Conservation (phyloP, 2,113 vertebrate genomes). For the Girardinichthys multiradiatus region DNA sequence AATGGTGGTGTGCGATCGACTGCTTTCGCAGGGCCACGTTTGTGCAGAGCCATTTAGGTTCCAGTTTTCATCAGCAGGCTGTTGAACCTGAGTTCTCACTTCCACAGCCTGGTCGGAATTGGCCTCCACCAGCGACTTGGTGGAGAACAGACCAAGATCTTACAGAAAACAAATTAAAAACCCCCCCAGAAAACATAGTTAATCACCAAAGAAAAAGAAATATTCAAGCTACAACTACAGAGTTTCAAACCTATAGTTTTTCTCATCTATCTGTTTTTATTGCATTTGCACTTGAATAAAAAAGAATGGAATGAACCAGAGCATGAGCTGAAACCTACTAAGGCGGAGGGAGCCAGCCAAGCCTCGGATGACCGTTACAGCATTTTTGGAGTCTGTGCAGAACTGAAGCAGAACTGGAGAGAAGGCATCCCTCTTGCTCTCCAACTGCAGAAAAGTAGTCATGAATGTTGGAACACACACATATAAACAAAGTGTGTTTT, state of each 20-base stretch:
- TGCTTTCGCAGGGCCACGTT: conserved; percentile 93
- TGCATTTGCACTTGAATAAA: background rate
- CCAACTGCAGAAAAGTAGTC: conserved; percentile 77
- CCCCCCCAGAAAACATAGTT: conserved; percentile 7
- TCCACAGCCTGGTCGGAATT: conserved; percentile 89
- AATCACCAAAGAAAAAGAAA: background rate
- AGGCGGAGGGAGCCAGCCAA: conserved; percentile 90
- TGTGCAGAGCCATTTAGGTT: conserved; percentile 82
- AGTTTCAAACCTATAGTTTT: no score
- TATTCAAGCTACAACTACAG: background rate
- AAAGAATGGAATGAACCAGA: background rate
- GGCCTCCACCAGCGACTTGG: conserved; percentile 91
- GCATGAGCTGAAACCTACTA: conserved; percentile 78
- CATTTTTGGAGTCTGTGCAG: conserved; percentile 91
- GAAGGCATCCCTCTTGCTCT: conserved; percentile 92
- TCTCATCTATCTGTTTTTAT: background rate
- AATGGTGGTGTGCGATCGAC: conserved; percentile 92
- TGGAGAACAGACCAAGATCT: conserved; percentile 93
- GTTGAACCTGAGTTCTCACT: conserved; percentile 92
- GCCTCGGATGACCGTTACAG: conserved; percentile 92
- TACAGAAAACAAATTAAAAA: background rate
- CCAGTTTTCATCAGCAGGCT: conserved; percentile 93
- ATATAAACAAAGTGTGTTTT: background rate
- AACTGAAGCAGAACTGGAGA: conserved; percentile 92
- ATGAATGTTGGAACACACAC: background rate